A percentile compares a stretch with the other conserved stretches of the same genome.
Evolutionary conservation across 37 sponge, comb jelly and placozoan genomes (phyloP).

Genomic region (Crambe crambe): DNA sequence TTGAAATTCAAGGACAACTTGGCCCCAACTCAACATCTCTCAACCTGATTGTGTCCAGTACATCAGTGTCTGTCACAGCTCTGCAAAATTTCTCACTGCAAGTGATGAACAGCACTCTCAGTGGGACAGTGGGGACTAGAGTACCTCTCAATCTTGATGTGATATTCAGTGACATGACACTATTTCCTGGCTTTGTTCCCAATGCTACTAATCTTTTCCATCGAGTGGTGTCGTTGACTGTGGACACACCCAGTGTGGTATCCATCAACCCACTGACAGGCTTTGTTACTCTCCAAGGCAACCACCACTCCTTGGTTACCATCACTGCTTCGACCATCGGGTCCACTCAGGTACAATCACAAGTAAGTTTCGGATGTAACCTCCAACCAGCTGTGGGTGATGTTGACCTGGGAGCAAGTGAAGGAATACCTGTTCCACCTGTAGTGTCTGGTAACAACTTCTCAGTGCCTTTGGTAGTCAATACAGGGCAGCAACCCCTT

Average conservation of each 20-base stretch:
- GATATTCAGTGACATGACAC: slow-evolving; percentile 46
- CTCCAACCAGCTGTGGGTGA: slow-evolving; percentile 76
- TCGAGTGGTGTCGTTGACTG: slow-evolving; percentile 35
- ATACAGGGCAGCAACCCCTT: slow-evolving; percentile 49
- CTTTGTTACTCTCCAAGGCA: slow-evolving; percentile 36
- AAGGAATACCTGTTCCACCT: slow-evolving; percentile 68
- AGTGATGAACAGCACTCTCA: slow-evolving; percentile 19
- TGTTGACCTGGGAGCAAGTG: slow-evolving; percentile 59
- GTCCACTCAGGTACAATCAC: not conserved
- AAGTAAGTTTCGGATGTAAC: slow-evolving; percentile 58
- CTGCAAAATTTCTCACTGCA: slow-evolving; percentile 20
- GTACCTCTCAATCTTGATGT: slow-evolving; percentile 27
- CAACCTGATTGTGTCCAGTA: slow-evolving; percentile 10
- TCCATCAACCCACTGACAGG: slow-evolving; percentile 35
- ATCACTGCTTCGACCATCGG: slow-evolving; percentile 19
- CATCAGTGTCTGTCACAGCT: slow-evolving; percentile 22
- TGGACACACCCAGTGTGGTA: slow-evolving; percentile 21
- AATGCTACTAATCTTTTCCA: slow-evolving; percentile 12
- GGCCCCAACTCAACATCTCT: slow-evolving; percentile 21
- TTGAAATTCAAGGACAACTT: slow-evolving; percentile 43
- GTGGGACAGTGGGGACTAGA: slow-evolving; percentile 22
- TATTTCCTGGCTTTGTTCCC: slow-evolving; percentile 25
- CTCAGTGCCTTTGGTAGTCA: slow-evolving; percentile 68
- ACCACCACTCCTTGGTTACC: slow-evolving; percentile 39
- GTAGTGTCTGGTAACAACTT: slow-evolving; percentile 17